Conservation (phyloP, 2,113 vertebrate genomes). For the Glaucidium brasilianum region DNA sequence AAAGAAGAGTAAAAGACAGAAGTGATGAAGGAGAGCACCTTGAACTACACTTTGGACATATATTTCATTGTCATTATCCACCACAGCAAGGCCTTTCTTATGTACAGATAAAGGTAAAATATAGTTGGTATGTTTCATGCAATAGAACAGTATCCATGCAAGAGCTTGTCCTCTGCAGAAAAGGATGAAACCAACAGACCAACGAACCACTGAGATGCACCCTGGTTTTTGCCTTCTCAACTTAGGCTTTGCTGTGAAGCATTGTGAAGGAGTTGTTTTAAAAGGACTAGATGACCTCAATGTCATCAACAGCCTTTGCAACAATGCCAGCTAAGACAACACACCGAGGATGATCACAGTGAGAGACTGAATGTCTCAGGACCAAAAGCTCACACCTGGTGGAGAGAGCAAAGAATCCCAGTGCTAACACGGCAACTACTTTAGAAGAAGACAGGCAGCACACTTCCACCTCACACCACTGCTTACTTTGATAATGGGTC, state of each 20-base stretch:
- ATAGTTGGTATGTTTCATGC: fast-evolving
- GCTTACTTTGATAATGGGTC: not conserved
- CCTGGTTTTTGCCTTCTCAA: not conserved
- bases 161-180: not conserved
- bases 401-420: not conserved
- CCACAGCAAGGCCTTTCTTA: not conserved
- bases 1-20: not conserved
- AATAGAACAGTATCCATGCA: not conserved
- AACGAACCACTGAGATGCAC: not conserved
- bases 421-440: not conserved
- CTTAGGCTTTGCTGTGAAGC: not conserved
- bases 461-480: not conserved
- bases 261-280: not conserved
- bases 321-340: not conserved
- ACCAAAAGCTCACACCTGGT: not conserved
- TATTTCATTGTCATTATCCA: not conserved
- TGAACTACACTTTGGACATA: not conserved
- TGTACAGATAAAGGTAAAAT: not conserved
- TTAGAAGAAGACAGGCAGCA: not conserved
- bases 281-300: not conserved
- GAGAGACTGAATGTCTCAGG: not conserved
- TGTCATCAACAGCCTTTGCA: not conserved
- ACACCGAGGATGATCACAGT: fast-evolving
- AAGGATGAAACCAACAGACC: not conserved
- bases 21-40: not conserved